These are phyloP conservation scores for Aselliscus stoliczkanus DNA, from an alignment of 2,797 vertebrate species.

Conservation along the genomic window DNA sequence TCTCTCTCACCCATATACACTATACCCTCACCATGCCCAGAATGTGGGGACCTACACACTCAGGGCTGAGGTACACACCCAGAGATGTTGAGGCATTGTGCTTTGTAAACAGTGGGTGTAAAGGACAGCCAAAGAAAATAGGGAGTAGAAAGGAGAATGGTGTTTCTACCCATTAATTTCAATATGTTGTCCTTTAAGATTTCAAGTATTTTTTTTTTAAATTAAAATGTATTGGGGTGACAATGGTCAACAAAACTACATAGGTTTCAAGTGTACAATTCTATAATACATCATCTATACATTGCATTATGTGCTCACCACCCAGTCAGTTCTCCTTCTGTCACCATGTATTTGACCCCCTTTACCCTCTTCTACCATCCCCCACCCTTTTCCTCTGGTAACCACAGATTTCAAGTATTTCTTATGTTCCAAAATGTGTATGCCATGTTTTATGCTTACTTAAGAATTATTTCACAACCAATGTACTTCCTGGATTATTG, in stretches of 20 bases:
- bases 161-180: not conserved
- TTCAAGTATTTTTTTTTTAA: not conserved
- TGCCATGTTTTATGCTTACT: not conserved
- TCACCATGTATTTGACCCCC: too few species aligned
- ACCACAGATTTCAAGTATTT: not conserved
- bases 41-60: not conserved
- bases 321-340: too few species aligned
- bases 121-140: not conserved
- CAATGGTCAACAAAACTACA: too few species aligned
- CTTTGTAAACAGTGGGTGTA: not conserved
- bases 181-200: not conserved
- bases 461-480: conserved; percentile 21
- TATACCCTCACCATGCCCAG: not conserved
- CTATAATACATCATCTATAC: too few species aligned
- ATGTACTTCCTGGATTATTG: not conserved
- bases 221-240: too few species aligned
- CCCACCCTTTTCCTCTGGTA: too few species aligned
- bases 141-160: not conserved
- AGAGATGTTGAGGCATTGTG: not conserved
- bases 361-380: too few species aligned
- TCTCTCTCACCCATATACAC: not conserved
- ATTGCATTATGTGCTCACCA: too few species aligned
- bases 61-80: not conserved
- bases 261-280: too few species aligned
- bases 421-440: not conserved